Percentiles rank a stretch among this genome's conserved stretches.
Conservation (phyloP, 1,140 invertebrate genomes). For the Drosophila persimilis region DNA sequence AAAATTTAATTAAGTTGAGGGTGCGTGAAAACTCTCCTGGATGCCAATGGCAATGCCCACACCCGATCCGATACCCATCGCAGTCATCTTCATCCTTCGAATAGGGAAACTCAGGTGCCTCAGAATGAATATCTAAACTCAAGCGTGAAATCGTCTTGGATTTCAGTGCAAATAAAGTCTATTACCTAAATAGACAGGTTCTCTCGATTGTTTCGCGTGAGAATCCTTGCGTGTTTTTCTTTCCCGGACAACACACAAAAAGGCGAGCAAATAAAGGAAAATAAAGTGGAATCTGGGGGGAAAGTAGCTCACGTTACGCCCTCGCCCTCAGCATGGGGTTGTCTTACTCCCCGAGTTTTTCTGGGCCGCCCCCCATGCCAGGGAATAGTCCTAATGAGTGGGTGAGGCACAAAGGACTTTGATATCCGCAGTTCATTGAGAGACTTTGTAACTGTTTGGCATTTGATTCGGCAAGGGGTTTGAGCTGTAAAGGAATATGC, state of each 20-base stretch:
- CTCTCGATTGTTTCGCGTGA: conserved; percentile 72
- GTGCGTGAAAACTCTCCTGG: conserved; percentile 31
- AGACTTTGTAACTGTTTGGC: conserved; percentile 60
- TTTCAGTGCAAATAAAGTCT: conserved; percentile 76
- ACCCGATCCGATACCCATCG: conserved; percentile 33
- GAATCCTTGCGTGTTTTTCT: conserved; percentile 71
- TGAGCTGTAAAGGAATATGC: conserved; percentile 14
- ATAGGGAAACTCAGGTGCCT: too few species aligned
- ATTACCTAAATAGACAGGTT: conserved; percentile 50
- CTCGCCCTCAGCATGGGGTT: conserved; percentile 63
- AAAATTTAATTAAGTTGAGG: conserved; percentile 79
- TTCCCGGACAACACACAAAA: conserved; percentile 47
- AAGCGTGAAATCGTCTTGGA: conserved; percentile 71
- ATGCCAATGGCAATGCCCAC: conserved; percentile 21
- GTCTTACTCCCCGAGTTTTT: conserved; percentile 34
- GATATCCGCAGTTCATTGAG: conserved; percentile 21
- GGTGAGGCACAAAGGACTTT: conserved; percentile 22
- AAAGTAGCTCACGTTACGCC: conserved; percentile 58
- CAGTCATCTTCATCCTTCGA: conserved; percentile 27
- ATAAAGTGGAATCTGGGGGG: conserved; percentile 5
- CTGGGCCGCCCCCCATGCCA: conserved; percentile 21
- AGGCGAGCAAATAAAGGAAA: conserved; percentile 46
- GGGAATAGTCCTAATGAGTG: conserved; percentile 54
- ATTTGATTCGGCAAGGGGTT: conserved; percentile 9
- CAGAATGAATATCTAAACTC: conserved; percentile 27